phyloP scores from a whole-genome alignment of 2,888 invertebrate species.

The Carcina quercana region DNA sequence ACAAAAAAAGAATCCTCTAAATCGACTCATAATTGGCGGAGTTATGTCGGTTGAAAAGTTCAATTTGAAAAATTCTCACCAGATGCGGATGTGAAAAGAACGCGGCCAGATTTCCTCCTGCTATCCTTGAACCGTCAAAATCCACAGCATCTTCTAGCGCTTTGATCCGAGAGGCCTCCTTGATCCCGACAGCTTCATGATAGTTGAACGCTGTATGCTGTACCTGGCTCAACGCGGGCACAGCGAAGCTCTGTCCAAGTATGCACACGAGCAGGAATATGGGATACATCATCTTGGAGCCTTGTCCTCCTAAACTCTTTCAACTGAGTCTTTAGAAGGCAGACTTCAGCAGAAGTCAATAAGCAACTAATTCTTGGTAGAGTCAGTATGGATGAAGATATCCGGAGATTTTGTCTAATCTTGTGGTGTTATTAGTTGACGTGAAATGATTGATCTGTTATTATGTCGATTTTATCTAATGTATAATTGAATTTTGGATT shows the following conservation, averaged over 20 bases:
- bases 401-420: too few species aligned
- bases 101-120: too few species aligned
- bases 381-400: neutral
- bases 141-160: neutral
- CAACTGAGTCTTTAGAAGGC: neutral
- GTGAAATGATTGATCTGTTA: too few species aligned
- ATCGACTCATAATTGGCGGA: too few species aligned
- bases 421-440: too few species aligned
- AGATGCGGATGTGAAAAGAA: too few species aligned
- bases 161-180: neutral
- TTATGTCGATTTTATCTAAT: too few species aligned
- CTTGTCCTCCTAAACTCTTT: neutral
- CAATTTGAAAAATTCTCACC: too few species aligned
- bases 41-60: too few species aligned
- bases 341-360: neutral
- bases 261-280: neutral
- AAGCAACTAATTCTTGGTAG: neutral
- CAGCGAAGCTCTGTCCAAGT: neutral
- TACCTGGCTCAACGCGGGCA: neutral
- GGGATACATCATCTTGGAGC: neutral
- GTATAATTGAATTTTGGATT: too few species aligned
- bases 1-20: too few species aligned
- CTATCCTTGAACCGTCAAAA: neutral
- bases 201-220: too few species aligned
- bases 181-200: neutral